A percentile compares a stretch with the other conserved stretches of the same genome.
These are phyloP conservation scores for Oegoconia quadripuncta DNA, from an alignment of 2,888 invertebrate species.

Conservation along the genomic window DNA sequence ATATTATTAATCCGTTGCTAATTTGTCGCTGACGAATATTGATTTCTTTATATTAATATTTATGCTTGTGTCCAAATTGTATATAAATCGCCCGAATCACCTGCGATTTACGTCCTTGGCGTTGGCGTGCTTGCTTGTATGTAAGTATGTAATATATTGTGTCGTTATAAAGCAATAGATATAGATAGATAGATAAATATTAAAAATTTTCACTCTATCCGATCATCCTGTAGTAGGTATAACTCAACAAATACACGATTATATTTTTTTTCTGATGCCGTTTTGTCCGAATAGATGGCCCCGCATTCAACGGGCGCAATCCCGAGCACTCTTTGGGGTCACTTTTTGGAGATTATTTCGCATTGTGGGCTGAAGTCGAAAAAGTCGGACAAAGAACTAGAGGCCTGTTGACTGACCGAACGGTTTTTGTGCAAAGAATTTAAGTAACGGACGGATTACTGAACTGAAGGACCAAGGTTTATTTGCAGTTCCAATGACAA, in stretches of 20 bases:
- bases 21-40: no score
- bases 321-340: slow-evolving; percentile 66
- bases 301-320: slow-evolving; percentile 47
- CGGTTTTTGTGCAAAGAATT: slow-evolving; percentile 45
- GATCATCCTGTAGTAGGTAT: no score
- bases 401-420: slow-evolving; percentile 67
- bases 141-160: slow-evolving; percentile 1
- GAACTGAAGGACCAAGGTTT: background rate
- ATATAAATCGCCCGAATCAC: no score
- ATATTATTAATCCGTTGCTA: no score
- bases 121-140: no score
- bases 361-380: slow-evolving; percentile 65
- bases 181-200: no score
- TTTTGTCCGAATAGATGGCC: slow-evolving; percentile 38
- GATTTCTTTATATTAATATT: no score
- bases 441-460: slow-evolving; percentile 42
- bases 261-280: slow-evolving; percentile 46
- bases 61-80: no score
- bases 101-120: no score
- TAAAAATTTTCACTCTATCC: no score
- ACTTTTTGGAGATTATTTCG: slow-evolving; percentile 75
- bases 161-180: background rate
- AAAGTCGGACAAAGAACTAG: slow-evolving; percentile 55
- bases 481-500: background rate
- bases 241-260: slow-evolving; percentile 45